A percentile compares a stretch with the other conserved stretches of the same genome.
Evolutionary conservation across 2,113 vertebrate genomes (phyloP).

Genomic region (Pedionomus torquatus): DNA sequence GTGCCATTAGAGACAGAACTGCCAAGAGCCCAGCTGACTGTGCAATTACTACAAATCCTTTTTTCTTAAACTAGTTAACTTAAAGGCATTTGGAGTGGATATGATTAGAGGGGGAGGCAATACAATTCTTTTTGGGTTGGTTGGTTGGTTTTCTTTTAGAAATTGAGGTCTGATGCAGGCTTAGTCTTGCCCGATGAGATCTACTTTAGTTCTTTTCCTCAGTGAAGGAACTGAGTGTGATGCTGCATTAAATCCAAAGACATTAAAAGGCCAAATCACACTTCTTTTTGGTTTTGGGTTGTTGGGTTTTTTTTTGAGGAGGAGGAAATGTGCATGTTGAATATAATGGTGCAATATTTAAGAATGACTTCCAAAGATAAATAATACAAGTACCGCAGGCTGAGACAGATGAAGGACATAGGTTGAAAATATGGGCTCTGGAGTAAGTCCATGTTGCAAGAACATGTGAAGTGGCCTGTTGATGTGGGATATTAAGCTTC

Average conservation of each 20-base stretch:
- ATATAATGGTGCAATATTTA: not conserved
- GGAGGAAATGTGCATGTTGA: not conserved
- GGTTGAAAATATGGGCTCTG: not conserved
- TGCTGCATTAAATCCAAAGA: not conserved
- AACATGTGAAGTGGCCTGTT: not conserved
- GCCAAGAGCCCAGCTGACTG: not conserved
- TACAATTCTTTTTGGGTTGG: not conserved
- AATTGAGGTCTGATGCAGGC: not conserved
- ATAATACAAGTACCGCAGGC: not conserved
- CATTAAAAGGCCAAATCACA: not conserved
- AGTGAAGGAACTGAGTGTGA: not conserved
- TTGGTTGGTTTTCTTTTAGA: not conserved
- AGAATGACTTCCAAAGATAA: not conserved
- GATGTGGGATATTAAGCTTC: not conserved
- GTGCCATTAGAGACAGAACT: not conserved
- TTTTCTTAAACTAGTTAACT: not conserved
- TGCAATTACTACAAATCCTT: conserved; percentile 4
- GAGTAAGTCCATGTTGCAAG: not conserved
- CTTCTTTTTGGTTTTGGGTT: too few species aligned
- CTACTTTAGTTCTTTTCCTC: not conserved
- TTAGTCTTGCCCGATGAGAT: not conserved
- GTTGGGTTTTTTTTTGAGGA: not conserved
- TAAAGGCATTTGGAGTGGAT: not conserved
- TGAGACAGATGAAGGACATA: not conserved
- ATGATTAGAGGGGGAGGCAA: not conserved